Conservation (phyloP, 2,888 invertebrate species). For the Willowsia nigromaculata region DNA sequence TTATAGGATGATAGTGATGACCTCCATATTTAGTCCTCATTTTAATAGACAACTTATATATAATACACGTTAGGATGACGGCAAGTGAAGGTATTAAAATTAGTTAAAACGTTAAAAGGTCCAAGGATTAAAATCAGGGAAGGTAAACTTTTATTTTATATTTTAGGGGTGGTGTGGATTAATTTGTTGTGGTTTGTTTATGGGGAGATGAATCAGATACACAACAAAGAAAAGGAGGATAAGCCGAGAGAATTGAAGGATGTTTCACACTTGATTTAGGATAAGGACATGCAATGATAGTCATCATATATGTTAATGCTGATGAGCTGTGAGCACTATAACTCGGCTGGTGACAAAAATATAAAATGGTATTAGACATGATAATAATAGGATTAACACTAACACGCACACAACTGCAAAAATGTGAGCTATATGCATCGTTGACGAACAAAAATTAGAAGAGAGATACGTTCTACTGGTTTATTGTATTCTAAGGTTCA, state of each 20-base stretch:
- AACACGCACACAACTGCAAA: neutral
- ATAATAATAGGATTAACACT: neutral
- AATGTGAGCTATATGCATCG: neutral
- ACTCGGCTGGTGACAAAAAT: conserved; percentile 25
- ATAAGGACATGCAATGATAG: conserved; percentile 44
- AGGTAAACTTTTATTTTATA: neutral
- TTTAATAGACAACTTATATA: neutral
- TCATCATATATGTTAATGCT: neutral
- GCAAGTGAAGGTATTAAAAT: neutral
- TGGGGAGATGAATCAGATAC: neutral
- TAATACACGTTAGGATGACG: neutral
- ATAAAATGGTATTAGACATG: neutral
- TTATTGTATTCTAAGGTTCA: too few relatives aligned
- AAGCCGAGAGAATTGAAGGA: conserved; percentile 47
- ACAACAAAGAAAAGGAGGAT: conserved; percentile 11
- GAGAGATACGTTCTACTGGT: too few relatives aligned
- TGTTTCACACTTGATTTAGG: conserved; percentile 59
- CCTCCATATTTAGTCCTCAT: conserved; percentile 45
- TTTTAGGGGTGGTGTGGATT: neutral
- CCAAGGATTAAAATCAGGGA: conserved; percentile 31
- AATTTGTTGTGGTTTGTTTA: conserved; percentile 7
- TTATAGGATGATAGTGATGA: neutral
- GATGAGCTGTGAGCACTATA: too few relatives aligned
- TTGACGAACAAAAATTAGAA: too few relatives aligned
- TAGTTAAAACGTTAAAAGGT: conserved; percentile 33